Base-by-base conservation (phyloP, 2,797 vertebrate species). In the Yasuhikotakia modesta region DNA sequence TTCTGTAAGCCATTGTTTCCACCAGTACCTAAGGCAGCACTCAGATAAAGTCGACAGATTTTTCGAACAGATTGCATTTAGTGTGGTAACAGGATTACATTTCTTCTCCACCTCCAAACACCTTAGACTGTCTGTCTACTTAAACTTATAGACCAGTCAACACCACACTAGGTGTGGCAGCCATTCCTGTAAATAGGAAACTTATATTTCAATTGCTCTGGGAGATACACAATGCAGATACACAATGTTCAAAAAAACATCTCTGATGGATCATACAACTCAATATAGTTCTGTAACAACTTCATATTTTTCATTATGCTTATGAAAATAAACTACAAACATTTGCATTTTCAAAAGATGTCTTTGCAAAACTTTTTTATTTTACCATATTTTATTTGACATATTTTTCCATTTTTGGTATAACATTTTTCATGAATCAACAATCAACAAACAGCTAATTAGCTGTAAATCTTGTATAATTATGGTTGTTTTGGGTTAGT, bases 21-120 rank as follows among this genome's bases (percentile, higher is more conserved):
- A 69, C 16, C 73, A 21, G 32, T 32, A 43, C 19, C 22, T 48
- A 68, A 19, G 43, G 19, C 43, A 70, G 57, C 46, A 30, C 11
- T 27, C 11, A 24, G 57, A 70, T 78, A 24, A 80, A 30, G 48
- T 70, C 35, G 5, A 69, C 30, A 32, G 52, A 66, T 58, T 71
- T 53, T 67, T 16, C 1, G 2, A 75, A 45, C 58, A 78, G 70
- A 74, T 63, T 61, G 32, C 39, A 30, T 75, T 35, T 24, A 22
- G 7, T 16, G 16, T 30, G 45, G 17, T 73, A 79, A 79, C 64
- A 68, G 66, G 82, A 80, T 83, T 75, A 83, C 6, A 13, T 10
- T 22, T 53, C 32, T 39, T 68, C 61, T 53, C 63, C 32, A 57
- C 46, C 58, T 45, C 45, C 21, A 12, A 65, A 32, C 60, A 69